Evolutionary conservation across 2,797 vertebrate genomes (phyloP), one percentile per base, ranked within the genome.

Genomic region (Lagodon rhomboides): DNA sequence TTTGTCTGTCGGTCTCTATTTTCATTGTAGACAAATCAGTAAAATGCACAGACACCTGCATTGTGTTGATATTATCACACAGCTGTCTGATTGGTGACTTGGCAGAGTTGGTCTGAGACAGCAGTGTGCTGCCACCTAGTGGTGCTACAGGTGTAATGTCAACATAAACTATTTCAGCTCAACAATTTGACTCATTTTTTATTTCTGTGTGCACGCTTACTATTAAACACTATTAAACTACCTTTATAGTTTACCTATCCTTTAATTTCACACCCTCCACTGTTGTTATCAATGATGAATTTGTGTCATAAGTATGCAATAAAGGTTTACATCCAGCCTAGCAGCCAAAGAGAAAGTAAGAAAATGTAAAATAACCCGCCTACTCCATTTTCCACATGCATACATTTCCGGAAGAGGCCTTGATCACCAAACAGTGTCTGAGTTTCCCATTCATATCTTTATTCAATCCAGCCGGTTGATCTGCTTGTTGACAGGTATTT

Each of bases 51-150:
- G 4, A 64, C 12, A 65, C 51, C 12, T n/a, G 17, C 3, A 59
- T 20, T 44, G 44, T 77, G 17, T 56, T 59, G 63, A 60, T 47
- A 77, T 10, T 15, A 46, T 20, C n/a, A 46, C 27, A 61, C 75
- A 17, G 56, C 38, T 64, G 23, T 3, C n/a, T 71, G 66, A 41
- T 20, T 58, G 20, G 64, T 66, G 71, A 54, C 58, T 69, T 73
- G n/a, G 13, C 59, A 68, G 30, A 51, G 22, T 68, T 54, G 34
- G 30, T 68, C 3, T 67, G 43, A 76, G 77, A 66, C 41, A 65
- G 68, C 44, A 47, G 11, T 78, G 79, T 89, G 84, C 92, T 91
- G 92, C 91, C 92, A 90, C 82, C 91, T 82, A 68, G 87, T 92
- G 93, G 89, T 4, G 20, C 10, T 17, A 47, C 0, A 47, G 1